phyloP scores from a whole-genome alignment of 1,140 invertebrate species.

The Galendromus occidentalis region DNA sequence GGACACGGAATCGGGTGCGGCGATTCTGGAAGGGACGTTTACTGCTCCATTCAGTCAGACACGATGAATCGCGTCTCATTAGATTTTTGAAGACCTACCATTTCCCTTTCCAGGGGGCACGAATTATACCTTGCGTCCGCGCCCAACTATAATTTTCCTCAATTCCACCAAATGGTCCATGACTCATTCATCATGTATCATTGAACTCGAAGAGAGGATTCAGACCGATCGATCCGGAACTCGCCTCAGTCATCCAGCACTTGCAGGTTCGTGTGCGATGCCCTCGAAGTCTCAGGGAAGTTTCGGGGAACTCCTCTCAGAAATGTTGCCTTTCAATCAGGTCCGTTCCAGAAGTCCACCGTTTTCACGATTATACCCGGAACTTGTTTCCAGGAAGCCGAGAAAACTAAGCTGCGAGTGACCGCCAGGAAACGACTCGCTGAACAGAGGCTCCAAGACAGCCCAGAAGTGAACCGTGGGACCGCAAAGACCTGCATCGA shows the following conservation, averaged over 20 bases:
- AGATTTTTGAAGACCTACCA: background rate
- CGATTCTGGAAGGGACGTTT: too few species aligned
- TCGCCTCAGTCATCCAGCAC: slow-evolving; percentile 22
- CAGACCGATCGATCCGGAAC: slow-evolving; percentile 15
- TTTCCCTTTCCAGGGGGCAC: slow-evolving; percentile 25
- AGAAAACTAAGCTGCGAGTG: background rate
- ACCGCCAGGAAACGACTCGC: background rate
- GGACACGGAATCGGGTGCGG: too few species aligned
- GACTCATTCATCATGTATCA: slow-evolving; percentile 26
- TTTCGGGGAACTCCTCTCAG: too few species aligned
- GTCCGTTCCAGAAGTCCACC: slow-evolving; percentile 15
- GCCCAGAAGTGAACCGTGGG: too few species aligned
- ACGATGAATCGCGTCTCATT: too few species aligned
- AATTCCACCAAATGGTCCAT: slow-evolving; percentile 27
- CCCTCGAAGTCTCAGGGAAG: too few species aligned
- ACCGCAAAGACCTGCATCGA: too few species aligned
- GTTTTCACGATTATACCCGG: too few species aligned
- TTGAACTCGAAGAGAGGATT: slow-evolving; percentile 23
- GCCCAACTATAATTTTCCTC: slow-evolving; percentile 26
- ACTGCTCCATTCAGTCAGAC: too few species aligned
- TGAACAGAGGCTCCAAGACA: background rate
- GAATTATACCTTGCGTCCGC: slow-evolving; percentile 25
- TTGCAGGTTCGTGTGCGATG: too few species aligned
- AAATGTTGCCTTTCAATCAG: too few species aligned
- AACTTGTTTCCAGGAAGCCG: slow-evolving; percentile 13